A percentile compares a stretch with the other conserved stretches of the same genome.
Conservation (phyloP, 2,888 invertebrate genomes). For the Eledona agricola region DNA sequence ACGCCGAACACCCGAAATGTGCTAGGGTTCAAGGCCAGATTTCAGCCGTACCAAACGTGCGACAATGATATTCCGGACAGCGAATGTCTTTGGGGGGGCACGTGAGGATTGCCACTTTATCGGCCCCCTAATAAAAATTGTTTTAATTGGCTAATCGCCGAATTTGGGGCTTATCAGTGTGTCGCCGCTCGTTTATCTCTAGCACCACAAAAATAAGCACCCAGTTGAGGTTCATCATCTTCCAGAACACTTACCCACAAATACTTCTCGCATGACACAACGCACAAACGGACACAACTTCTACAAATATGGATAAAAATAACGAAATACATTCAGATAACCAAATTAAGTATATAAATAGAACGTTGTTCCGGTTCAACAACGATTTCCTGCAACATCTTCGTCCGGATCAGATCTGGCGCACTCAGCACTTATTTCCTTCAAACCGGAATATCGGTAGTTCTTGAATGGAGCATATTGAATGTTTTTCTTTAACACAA, state of each 20-base stretch:
- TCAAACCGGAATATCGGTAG: slow-evolving; percentile 15
- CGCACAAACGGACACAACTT: slow-evolving; percentile 2
- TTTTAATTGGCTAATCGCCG: no score
- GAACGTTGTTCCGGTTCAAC: slow-evolving; percentile 20
- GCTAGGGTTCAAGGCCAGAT: slow-evolving; percentile 14
- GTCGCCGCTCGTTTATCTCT: no score
- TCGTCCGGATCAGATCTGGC: background rate
- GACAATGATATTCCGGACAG: background rate
- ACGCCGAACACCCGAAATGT: no score
- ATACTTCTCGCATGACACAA: no score
- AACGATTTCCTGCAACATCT: slow-evolving; percentile 9
- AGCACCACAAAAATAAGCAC: no score
- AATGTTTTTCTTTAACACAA: slow-evolving; percentile 6
- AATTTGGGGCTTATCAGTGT: no score
- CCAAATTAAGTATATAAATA: slow-evolving; percentile 12
- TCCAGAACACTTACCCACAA: no score
- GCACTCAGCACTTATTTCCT: slow-evolving; percentile 8
- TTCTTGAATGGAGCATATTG: slow-evolving; percentile 3
- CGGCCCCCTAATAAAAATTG: no score
- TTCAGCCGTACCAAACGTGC: no score
- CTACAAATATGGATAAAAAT: slow-evolving; percentile 12
- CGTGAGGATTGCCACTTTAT: no score
- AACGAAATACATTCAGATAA: slow-evolving; percentile 13
- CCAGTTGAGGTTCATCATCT: no score
- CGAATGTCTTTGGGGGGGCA: background rate